Percentiles rank a stretch among this genome's conserved stretches.
phyloP scores from a whole-genome alignment of 1,140 invertebrate genomes.

The Telenomus remus region DNA sequence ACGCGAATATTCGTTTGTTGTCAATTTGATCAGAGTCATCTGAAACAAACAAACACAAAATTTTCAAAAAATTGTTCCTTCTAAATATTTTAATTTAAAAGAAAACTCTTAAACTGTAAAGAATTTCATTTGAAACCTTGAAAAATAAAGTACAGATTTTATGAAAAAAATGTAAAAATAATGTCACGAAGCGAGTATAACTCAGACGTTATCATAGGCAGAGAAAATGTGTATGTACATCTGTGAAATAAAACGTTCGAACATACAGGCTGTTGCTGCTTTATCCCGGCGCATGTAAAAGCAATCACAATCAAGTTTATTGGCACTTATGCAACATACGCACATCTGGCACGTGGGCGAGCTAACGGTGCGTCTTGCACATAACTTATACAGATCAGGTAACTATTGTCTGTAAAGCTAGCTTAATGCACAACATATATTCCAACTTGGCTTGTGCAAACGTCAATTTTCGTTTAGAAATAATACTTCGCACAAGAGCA shows the following conservation, averaged over 20 bases:
- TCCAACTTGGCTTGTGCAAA: constrained; percentile 3
- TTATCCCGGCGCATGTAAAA: constrained; percentile 1
- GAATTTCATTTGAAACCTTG: too few relatives aligned
- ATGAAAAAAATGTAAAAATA: too few relatives aligned
- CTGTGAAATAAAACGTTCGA: not conserved
- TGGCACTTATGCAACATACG: constrained; percentile 31
- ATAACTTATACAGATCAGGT: constrained; percentile 65
- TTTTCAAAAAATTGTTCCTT: too few relatives aligned
- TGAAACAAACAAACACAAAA: not conserved
- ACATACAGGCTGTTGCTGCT: not conserved
- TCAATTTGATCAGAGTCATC: not conserved
- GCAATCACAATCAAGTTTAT: constrained; percentile 17
- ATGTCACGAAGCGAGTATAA: too few relatives aligned
- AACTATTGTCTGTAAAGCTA: constrained; percentile 61
- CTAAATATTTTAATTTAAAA: too few relatives aligned
- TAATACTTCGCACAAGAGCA: constrained; percentile 15
- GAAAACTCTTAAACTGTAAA: too few relatives aligned
- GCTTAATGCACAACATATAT: constrained; percentile 55
- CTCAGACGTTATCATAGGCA: too few relatives aligned
- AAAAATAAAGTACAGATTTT: too few relatives aligned
- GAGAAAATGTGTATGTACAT: not conserved
- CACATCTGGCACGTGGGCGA: constrained; percentile 52
- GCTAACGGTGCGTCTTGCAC: constrained; percentile 62
- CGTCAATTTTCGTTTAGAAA: constrained; percentile 20
- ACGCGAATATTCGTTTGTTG: not conserved